phyloP scores from a whole-genome alignment of 1,140 invertebrate genomes.

The Apis dorsata region DNA sequence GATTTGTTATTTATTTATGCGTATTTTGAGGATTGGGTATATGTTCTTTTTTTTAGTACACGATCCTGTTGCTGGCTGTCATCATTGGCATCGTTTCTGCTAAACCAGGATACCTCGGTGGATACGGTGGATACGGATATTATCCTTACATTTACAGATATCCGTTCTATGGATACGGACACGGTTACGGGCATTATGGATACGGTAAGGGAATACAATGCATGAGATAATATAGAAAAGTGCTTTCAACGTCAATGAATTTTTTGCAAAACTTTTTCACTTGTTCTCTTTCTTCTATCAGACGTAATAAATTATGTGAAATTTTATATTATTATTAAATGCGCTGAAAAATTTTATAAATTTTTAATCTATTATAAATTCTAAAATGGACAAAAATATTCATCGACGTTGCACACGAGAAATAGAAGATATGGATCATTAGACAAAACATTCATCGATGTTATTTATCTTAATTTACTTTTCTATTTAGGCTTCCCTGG shows the following conservation, averaged over 20 bases:
- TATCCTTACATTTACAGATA: constrained; percentile 51
- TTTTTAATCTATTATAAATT: no score
- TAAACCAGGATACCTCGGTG: constrained; percentile 64
- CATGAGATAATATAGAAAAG: neutral
- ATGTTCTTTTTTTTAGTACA: constrained; percentile 46
- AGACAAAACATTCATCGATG: constrained; percentile 40
- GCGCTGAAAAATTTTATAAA: no score
- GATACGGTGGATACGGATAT: constrained; percentile 45
- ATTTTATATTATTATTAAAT: neutral
- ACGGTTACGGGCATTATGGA: constrained; percentile 57
- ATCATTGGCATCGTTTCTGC: constrained; percentile 57
- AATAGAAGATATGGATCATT: neutral
- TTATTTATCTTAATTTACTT: constrained; percentile 36
- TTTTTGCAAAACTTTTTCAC: constrained; percentile 5
- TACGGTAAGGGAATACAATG: constrained; percentile 45
- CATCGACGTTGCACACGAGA: constrained; percentile 28
- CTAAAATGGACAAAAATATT: constrained; percentile 7
- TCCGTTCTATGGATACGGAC: constrained; percentile 52
- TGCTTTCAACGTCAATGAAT: constrained; percentile 40
- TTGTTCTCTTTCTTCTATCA: neutral
- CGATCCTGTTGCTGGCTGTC: constrained; percentile 64
- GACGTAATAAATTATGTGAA: neutral
- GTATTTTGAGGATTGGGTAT: neutral
- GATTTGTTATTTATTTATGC: neutral
- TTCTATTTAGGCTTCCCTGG: constrained; percentile 62